Evolutionary conservation across 2,113 vertebrate species (phyloP), one percentile per base, ranked within the genome.

Genomic region (Bubo blakistoni): DNA sequence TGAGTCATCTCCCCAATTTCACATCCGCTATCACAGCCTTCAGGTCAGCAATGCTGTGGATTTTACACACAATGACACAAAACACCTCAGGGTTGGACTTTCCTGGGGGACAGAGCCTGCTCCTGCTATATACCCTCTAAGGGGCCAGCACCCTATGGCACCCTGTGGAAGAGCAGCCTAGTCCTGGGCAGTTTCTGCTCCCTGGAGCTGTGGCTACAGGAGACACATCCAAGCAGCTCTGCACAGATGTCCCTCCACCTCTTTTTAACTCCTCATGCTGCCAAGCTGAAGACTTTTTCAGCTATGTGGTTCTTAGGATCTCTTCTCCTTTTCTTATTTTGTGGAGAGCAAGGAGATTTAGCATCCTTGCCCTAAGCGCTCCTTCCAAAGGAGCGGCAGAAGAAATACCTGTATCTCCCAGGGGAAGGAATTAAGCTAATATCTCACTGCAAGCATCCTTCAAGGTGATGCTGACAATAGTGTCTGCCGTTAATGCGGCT

Each of bases 381-480:
- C 29, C 59, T 94, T 93, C 81, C 81, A 71, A 70, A 94, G 47
- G 38, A 93, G 36, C 3, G 0, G 66, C n/a, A 79, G n/a, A 91
- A 95, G 89, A 93, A 92, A 94, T n/a, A 57, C 72, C 63, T 82
- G 21, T 47, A 11, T 34, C 38, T 96, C 91, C 90, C 94, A 76
- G 17, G 51, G 74, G 92, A 97, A 61, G 38, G 90, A 81, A 95
- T 86, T 81, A 88, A 77, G 65, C 30, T 5, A 74, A 40, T 32
- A 7, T 66, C 89, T 92, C 88, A 76, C 70, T 69, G 66, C 82
- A 57, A 46, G 47, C 72, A 77, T 89, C 71, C 82, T 93, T 77
- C 80, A 92, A 95, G 90, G 91, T 79, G 83, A 95, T 70, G 81
- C 67, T 94, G 88, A 92, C 95, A 95, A n/a, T 7, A 72, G 34